phyloP scores from a whole-genome alignment of 2,888 invertebrate genomes.

The Hypolimnas misippus region DNA sequence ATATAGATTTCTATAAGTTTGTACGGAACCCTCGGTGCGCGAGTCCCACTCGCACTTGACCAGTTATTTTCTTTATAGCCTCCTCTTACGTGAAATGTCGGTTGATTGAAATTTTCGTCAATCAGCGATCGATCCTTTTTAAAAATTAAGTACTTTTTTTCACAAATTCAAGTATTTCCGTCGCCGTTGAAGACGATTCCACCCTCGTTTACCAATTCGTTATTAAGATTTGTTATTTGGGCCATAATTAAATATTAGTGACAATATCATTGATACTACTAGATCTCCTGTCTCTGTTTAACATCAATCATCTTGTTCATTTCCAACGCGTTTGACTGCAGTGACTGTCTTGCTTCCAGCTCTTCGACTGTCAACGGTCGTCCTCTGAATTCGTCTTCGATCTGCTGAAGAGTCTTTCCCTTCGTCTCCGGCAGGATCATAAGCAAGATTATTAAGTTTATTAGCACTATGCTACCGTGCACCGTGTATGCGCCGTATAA shows the following conservation, averaged over 20 bases:
- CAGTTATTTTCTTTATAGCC: conserved; percentile 51
- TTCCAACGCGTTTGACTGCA: conserved; percentile 56
- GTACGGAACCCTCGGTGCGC: too few relatives aligned
- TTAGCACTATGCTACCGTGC: conserved; percentile 79
- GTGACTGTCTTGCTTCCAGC: conserved; percentile 54
- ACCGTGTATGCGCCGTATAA: conserved; percentile 82
- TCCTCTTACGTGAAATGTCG: too few relatives aligned
- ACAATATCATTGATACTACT: too few relatives aligned
- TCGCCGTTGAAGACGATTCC: too few relatives aligned
- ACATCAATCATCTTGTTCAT: conserved; percentile 56
- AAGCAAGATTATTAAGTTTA: conserved; percentile 80
- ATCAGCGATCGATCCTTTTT: too few relatives aligned
- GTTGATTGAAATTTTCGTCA: too few relatives aligned
- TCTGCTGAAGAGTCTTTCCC: conserved; percentile 85
- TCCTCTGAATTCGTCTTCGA: conserved; percentile 82
- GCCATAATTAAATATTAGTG: too few relatives aligned
- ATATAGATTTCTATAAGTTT: conserved; percentile 32
- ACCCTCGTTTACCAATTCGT: too few relatives aligned
- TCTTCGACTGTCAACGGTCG: conserved; percentile 55
- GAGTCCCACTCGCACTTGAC: too few relatives aligned
- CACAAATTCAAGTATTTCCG: too few relatives aligned
- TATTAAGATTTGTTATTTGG: too few relatives aligned
- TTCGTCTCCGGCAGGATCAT: conserved; percentile 86
- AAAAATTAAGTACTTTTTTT: too few relatives aligned
- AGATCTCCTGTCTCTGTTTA: conserved; percentile 55